Evolutionary conservation across 37 sponge, comb jelly and placozoan genomes (phyloP).

Genomic region (Crambe crambe): DNA sequence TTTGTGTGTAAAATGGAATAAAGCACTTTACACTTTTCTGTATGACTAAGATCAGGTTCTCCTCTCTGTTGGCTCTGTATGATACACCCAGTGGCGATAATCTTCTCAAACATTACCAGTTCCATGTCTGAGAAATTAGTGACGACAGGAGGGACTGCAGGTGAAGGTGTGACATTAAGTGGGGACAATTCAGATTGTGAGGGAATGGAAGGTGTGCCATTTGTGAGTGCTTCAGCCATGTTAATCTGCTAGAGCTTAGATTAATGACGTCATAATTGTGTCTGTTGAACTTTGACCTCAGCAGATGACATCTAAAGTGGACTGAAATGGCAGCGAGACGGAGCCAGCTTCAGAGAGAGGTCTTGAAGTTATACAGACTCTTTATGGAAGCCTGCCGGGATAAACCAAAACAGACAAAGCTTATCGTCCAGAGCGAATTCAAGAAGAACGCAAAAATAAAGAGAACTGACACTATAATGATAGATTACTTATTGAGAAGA

Average conservation of each 20-base stretch:
- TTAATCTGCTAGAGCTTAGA: background rate
- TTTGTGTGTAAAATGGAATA: conserved; percentile 11
- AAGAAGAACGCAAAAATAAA: conserved; percentile 34
- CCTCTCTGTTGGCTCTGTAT: conserved; percentile 83
- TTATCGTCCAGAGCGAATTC: conserved; percentile 33
- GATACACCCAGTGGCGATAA: conserved; percentile 36
- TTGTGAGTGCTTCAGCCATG: background rate
- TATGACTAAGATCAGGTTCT: conserved; percentile 72
- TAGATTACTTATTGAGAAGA: conserved; percentile 53
- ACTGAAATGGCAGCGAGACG: conserved; percentile 17
- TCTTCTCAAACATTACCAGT: conserved; percentile 36
- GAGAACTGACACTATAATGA: conserved; percentile 24
- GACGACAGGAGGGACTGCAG: background rate
- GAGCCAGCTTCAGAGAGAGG: conserved; percentile 64
- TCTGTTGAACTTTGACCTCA: background rate
- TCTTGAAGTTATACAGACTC: conserved; percentile 60
- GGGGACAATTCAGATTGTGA: background rate
- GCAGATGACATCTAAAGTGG: background rate
- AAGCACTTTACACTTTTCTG: conserved; percentile 53
- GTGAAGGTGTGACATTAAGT: background rate
- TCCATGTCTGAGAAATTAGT: background rate
- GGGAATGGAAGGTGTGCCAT: background rate
- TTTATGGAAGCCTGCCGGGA: conserved; percentile 33
- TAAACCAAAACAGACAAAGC: conserved; percentile 28
- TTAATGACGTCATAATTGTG: background rate